Base-by-base conservation (phyloP, 2,113 vertebrate genomes). In the Aphelocoma coerulescens region DNA sequence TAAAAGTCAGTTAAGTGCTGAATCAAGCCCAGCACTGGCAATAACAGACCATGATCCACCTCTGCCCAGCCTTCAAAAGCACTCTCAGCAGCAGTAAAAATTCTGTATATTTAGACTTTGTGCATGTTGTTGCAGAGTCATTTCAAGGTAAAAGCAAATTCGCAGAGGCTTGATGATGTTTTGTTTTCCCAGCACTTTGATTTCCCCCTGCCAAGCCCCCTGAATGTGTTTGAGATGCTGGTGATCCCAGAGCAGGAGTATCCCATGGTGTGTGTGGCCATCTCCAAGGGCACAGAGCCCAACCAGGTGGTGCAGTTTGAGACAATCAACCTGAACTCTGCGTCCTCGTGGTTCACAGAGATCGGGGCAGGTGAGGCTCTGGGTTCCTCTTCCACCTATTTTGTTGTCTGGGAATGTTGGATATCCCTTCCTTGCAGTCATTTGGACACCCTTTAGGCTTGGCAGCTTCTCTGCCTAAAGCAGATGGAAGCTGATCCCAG, bases 301-400 rank as follows among this genome's bases (percentile, higher is more conserved):
- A 97, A 98, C 62, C 99, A 99, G 95, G 98, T 99, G 10, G 99
- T 99, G 95, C 99, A 98, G 94, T 99, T 99, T 51, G 99, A 99
- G 98, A 99, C 99, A 97, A 99, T 99, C 98, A 99, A 99, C 98
- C 98, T 99, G 93, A 99, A 99, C 97, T 99, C 99, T 22, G 99
- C 99, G 46, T 99, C 99, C 32, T 99, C 99, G 4, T 99, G 99
- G 99, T 99, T 99, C 98, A 99, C 99, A 18, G 99, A 99, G 89
- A 99, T 99, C 4, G 99, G 98, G 88, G 98, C 98, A 96, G 98
- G 99, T 99, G 91, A 97, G 98, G 4, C 22, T 19, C 1, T 4
- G 2, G 21, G 1, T 4, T 6, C 9, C 0, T 15, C 44, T 6
- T 3, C 5, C 11, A 5, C 4, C 46, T 6, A 0, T 1, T 30